Evolutionary conservation across 2,113 vertebrate genomes (phyloP).

Genomic region (Illadopsis cleaveri): DNA sequence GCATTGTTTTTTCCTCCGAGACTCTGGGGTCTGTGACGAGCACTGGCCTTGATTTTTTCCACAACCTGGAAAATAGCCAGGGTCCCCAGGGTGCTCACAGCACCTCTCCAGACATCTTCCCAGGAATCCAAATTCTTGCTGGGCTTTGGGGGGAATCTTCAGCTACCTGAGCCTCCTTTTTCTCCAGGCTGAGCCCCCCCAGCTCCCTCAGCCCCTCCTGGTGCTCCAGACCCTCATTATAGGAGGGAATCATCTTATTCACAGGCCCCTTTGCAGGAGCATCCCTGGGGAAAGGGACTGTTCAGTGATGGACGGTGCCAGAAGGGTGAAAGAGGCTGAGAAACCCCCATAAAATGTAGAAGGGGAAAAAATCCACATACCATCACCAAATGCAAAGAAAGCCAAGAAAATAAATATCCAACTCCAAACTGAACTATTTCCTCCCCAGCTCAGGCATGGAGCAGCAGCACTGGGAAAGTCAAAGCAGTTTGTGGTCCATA

Average conservation of each 20-base stretch:
- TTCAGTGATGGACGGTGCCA: not conserved
- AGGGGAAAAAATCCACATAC: not conserved
- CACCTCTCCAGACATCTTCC: not conserved
- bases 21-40: not conserved
- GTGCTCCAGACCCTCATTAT: not conserved
- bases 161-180: not conserved
- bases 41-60: accelerated
- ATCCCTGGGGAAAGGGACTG: not conserved
- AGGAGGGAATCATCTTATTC: not conserved
- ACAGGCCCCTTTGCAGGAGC: not conserved
- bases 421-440: not conserved
- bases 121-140: not conserved
- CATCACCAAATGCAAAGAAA: not conserved
- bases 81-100: not conserved
- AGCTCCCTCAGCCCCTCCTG: not conserved
- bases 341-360: not conserved
- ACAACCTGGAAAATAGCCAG: not conserved
- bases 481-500: not conserved
- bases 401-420: not conserved
- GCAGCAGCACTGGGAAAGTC: not conserved
- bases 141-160: not conserved
- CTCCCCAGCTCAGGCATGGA: not conserved
- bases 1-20: not conserved
- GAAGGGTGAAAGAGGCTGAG: not conserved
- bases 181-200: not conserved